Evolutionary conservation across 1,140 invertebrate species (phyloP).

Genomic region (Galendromus occidentalis): DNA sequence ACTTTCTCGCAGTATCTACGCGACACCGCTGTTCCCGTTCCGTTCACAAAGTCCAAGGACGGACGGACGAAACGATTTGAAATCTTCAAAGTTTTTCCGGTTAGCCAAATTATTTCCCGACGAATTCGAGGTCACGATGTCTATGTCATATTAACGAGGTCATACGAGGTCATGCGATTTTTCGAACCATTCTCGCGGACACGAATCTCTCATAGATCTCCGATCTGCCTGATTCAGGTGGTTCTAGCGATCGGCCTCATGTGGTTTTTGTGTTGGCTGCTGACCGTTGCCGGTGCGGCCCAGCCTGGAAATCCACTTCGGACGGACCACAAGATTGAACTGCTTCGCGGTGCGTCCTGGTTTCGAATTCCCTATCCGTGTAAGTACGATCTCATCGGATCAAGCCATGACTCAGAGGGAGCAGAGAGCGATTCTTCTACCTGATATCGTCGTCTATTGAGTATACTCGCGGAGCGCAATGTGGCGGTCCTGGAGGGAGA

Average conservation of each 20-base stretch:
- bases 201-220: too few species aligned
- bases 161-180: too few species aligned
- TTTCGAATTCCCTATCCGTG: constrained; percentile 65
- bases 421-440: neutral
- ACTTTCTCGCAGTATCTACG: constrained; percentile 59
- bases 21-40: constrained; percentile 42
- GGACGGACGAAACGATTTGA: constrained; percentile 42
- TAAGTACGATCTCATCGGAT: constrained; percentile 23
- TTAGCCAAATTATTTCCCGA: constrained; percentile 31
- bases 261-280: constrained; percentile 25
- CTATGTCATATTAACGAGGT: too few species aligned
- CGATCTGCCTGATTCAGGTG: constrained; percentile 23
- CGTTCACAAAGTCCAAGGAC: constrained; percentile 36
- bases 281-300: constrained; percentile 24
- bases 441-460: too few species aligned
- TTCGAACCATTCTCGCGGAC: too few species aligned
- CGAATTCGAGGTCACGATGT: too few species aligned
- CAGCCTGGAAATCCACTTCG: constrained; percentile 16
- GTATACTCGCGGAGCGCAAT: too few species aligned
- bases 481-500: too few species aligned
- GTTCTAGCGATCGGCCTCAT: constrained; percentile 27
- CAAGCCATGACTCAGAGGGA: too few species aligned
- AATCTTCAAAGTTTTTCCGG: constrained; percentile 60
- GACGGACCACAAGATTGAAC: constrained; percentile 37
- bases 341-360: constrained; percentile 51